phyloP scores from a whole-genome alignment of 2,113 vertebrate species.

The Gallinago jamesoni region DNA sequence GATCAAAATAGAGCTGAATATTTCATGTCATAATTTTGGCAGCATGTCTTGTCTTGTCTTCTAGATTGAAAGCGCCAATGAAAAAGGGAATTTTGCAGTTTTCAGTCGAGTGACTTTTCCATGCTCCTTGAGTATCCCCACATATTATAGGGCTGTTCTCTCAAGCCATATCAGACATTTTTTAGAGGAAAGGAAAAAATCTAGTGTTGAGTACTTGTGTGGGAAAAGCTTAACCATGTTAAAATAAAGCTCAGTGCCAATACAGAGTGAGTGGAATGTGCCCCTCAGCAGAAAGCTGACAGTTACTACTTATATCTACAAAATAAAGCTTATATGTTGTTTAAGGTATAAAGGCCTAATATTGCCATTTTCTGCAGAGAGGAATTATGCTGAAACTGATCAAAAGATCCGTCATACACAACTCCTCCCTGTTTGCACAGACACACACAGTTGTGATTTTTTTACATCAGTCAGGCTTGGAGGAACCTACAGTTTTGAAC shows the following conservation, averaged over 20 bases:
- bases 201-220: neutral
- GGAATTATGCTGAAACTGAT: neutral
- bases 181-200: neutral
- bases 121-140: neutral
- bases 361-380: neutral
- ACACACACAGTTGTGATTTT: neutral
- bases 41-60: constrained; percentile 18
- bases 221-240: neutral
- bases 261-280: neutral
- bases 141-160: neutral
- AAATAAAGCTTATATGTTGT: neutral
- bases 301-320: neutral
- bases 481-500: neutral
- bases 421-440: neutral
- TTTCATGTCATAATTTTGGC: constrained; percentile 55
- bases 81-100: constrained; percentile 15
- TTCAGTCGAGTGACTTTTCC: constrained; percentile 7
- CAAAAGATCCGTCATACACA: neutral
- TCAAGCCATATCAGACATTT: neutral
- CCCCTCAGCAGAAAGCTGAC: neutral
- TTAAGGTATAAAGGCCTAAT: neutral
- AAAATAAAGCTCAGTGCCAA: neutral
- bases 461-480: neutral
- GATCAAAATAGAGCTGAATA: constrained; percentile 57
- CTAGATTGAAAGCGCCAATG: neutral